Base-by-base conservation (phyloP, 2,797 vertebrate genomes). In the Acanthis flammea region DNA sequence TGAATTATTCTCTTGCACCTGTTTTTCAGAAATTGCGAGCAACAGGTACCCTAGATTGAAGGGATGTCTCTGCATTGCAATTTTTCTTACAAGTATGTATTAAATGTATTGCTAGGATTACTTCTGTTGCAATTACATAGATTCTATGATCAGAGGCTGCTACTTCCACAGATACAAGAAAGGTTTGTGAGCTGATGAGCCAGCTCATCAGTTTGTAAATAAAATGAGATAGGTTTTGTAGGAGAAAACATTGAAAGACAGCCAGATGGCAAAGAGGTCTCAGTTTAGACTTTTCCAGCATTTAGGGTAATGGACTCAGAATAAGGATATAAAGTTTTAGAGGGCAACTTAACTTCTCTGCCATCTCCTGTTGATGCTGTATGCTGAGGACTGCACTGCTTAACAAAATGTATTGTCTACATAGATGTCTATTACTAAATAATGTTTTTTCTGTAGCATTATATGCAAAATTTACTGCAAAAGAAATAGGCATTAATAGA, bases 251-350 rank as follows among this genome's bases (percentile, higher is more conserved):
- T 1, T 72, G 87, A 88, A 86, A 92, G 79, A 55, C 85, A 90
- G 82, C 76, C 92, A 95, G 48, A 75, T 58, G 83, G 47, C 79
- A 78, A 88, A 86, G 70, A 88, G 62, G 85, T 90, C 54, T 90
- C 47, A 12, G 70, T 48, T 19, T 4, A 11, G 55, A 50, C 54
- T 84, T 72, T 68, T 88, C 28, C 47, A 94, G 31, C 37, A 30
- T 91, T 94, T 65, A 70, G 73, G 62, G 54, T 92, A 94, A 94
- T 45, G 62, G 58, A 78, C 47, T 84, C 50, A 63, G 54, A 75
- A 81, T 35, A 54, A 83, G 76, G 24, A 72, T 81, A 70, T 45
- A 51, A 78, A 8, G 31, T 75, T 44, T 75, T 87, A 51, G 45
- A 47, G 72, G 57, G 53, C 65, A 88, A 31, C 23, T 80, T 50